These are phyloP conservation scores for Hoplodrina blanda DNA, from an alignment of 2,888 invertebrate species.

Conservation along the genomic window DNA sequence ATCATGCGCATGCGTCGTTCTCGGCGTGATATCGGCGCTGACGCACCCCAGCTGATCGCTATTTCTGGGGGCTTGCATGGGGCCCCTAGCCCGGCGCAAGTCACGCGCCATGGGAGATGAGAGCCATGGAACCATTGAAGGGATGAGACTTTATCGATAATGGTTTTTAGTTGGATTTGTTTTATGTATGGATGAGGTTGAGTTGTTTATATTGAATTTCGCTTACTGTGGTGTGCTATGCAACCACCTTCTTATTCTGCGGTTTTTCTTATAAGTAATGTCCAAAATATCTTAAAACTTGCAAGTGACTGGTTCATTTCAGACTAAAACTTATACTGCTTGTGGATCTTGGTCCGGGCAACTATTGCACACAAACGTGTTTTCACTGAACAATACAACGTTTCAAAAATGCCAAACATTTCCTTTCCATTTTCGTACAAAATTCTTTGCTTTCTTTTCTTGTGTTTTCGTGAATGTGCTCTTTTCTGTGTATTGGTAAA, in stretches of 20 bases:
- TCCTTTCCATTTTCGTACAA: background rate
- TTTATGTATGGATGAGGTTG: constrained; percentile 9
- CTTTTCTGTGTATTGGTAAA: background rate
- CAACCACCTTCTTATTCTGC: background rate
- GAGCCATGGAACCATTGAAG: constrained; percentile 34
- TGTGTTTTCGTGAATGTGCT: background rate
- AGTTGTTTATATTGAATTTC: background rate
- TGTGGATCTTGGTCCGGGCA: background rate
- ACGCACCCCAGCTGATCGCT: constrained; percentile 87
- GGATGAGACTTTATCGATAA: constrained; percentile 41
- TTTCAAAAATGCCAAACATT: background rate
- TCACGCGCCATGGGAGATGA: constrained; percentile 29
- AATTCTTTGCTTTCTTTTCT: background rate
- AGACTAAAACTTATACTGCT: background rate
- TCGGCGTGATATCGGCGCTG: constrained; percentile 75
- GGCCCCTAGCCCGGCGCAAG: constrained; percentile 61
- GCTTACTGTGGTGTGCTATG: background rate
- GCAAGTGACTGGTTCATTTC: background rate
- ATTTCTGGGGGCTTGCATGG: constrained; percentile 80
- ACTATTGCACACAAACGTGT: background rate
- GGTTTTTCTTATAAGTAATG: too few relatives aligned
- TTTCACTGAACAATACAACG: too few relatives aligned
- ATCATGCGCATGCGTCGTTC: constrained; percentile 59
- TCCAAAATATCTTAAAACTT: background rate
- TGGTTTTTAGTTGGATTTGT: background rate